phyloP scores from a whole-genome alignment of 1,140 invertebrate genomes.

The Heliconius melpomene region DNA sequence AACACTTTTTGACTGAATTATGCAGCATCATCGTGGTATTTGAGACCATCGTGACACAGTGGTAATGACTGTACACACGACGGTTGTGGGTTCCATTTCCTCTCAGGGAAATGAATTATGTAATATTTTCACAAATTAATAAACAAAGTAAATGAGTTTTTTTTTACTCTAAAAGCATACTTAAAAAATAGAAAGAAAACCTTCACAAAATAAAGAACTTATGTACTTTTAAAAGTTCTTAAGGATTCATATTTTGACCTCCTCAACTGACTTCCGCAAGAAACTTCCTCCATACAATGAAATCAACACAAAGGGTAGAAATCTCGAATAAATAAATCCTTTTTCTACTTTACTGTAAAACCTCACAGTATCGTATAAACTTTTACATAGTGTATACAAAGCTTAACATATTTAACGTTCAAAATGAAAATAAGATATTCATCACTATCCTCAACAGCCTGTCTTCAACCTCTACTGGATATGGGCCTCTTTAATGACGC shows the following conservation, averaged over 20 bases:
- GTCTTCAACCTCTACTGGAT: too few species aligned
- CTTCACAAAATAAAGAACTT: neutral
- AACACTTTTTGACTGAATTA: neutral
- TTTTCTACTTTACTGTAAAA: neutral
- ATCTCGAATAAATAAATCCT: neutral
- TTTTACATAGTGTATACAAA: neutral
- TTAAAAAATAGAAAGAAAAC: neutral
- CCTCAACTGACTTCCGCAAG: neutral
- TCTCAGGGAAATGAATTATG: too few species aligned
- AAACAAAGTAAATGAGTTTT: neutral
- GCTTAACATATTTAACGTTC: too few species aligned
- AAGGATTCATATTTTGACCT: conserved; percentile 10
- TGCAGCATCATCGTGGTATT: neutral
- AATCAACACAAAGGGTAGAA: conserved; percentile 11
- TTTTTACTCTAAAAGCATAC: neutral
- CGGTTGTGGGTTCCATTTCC: too few species aligned
- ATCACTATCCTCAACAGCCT: too few species aligned
- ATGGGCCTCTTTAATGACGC: too few species aligned
- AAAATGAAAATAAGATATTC: too few species aligned
- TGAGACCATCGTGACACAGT: too few species aligned
- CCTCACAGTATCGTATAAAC: neutral
- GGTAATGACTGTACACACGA: too few species aligned
- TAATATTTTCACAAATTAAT: too few species aligned
- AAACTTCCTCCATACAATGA: conserved; percentile 1
- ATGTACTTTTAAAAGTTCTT: conserved; percentile 3